Base-by-base conservation (phyloP, 2,113 vertebrate species). In the Hucho hucho region DNA sequence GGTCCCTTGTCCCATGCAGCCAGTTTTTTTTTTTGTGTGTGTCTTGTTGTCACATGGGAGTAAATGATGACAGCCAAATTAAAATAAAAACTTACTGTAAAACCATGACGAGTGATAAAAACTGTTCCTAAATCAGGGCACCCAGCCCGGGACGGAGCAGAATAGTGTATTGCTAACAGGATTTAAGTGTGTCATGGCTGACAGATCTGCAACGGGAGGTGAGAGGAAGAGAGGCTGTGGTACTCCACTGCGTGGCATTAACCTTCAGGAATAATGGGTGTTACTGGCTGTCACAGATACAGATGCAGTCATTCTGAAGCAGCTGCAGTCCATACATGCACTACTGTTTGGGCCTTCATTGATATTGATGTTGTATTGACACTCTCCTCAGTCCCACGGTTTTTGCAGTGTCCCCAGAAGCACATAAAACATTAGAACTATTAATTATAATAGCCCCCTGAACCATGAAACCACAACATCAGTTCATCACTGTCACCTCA, bases 321-420 rank as follows among this genome's bases (percentile, higher is more conserved):
- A 2, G 63, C 46, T 29, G 43, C 46, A 25, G 4, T 28, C 53
- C 43, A 7, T 49, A n/a, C 29, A 24, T 24, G 3, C 56, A 24
- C 20, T 26, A 32, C 56, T 24, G 26, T 26, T 22, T 53, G 20
- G 12, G 32, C 25, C 37, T 76, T 71, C 70, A 65, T 76, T 69
- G 69, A 71, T 76, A 76, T 76, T 64, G 68, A 76, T 76, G 56
- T 56, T 32, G 28, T 64, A 64, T 76, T 24, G 69, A 65, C 69
- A 65, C 64, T 16, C 61, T 65, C 56, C 20, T 43, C 37, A 12
- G 7, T 64, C 69, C 61, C 61, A 56, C 61, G 3, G 59, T 64
- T 26, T 43, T 64, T 28, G 28, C n/a, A 58, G 64, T 75, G 25
- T 75, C 64, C 28, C 49, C 12, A 16, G 73, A 12, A 26, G 46